A percentile compares a stretch with the other conserved stretches of the same genome.
Evolutionary conservation across 2,888 invertebrate genomes (phyloP).

Genomic region (Dicycla oo): DNA sequence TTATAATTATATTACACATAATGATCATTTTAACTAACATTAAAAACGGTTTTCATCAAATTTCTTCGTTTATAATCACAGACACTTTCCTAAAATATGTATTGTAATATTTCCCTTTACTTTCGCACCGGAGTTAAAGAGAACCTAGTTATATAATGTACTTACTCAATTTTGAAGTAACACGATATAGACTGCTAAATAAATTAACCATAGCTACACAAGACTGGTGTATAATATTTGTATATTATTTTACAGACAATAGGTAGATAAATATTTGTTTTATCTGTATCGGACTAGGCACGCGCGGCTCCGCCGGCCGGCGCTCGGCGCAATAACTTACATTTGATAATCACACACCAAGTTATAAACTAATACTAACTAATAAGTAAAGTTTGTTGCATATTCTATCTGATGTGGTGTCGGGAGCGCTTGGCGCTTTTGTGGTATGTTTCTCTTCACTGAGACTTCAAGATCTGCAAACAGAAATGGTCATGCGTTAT

Average conservation of each 20-base stretch:
- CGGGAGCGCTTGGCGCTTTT: conserved; percentile 81
- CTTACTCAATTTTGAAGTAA: conserved; percentile 83
- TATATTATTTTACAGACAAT: conserved; percentile 84
- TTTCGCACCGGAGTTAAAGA: conserved; percentile 84
- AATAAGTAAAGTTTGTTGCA: conserved; percentile 86
- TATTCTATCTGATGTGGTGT: conserved; percentile 81
- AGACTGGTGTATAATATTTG: conserved; percentile 82
- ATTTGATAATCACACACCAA: conserved; percentile 88
- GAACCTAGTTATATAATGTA: conserved; percentile 81
- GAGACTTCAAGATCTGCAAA: conserved; percentile 86
- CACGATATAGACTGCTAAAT: conserved; percentile 84
- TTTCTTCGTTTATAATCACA: conserved; percentile 90
- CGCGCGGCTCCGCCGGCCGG: conserved; percentile 82
- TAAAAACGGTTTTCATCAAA: conserved; percentile 86
- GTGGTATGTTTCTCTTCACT: conserved; percentile 76
- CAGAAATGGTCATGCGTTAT: conserved; percentile 64
- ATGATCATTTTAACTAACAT: conserved; percentile 82
- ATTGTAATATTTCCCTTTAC: conserved; percentile 81
- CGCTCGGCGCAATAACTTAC: conserved; percentile 88
- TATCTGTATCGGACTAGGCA: conserved; percentile 89
- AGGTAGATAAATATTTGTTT: conserved; percentile 87
- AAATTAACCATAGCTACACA: conserved; percentile 88
- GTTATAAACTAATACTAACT: conserved; percentile 86
- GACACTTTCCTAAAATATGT: conserved; percentile 90
- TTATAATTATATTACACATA: conserved; percentile 77